phyloP scores from a whole-genome alignment of 2,113 vertebrate genomes.

The Megaceryle maxima region DNA sequence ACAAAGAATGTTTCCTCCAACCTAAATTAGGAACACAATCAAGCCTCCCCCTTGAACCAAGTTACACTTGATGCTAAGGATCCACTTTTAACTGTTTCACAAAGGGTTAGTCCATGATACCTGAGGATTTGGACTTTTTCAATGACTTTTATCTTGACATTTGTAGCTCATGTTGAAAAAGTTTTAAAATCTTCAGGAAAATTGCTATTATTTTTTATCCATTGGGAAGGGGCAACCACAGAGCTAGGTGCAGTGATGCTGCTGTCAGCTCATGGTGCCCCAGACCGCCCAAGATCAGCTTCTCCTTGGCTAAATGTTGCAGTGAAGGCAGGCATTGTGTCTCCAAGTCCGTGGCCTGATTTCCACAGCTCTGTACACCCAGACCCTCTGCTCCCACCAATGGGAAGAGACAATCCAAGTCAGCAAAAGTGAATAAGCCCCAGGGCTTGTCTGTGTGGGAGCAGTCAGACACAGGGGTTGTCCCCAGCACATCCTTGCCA shows the following conservation, averaged over 20 bases:
- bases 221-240: neutral
- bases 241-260: neutral
- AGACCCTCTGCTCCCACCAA: neutral
- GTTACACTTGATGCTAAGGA: neutral
- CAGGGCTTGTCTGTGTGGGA: neutral
- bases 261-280: neutral
- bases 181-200: neutral
- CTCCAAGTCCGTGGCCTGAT: neutral
- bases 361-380: neutral
- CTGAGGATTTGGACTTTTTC: neutral
- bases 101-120: neutral
- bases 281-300: neutral
- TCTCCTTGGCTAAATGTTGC: neutral
- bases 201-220: neutral
- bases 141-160: neutral
- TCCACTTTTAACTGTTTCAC: neutral
- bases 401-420: fast-evolving
- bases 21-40: neutral
- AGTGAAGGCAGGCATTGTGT: neutral
- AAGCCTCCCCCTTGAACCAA: neutral
- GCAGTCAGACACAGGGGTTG: neutral
- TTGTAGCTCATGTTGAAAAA: neutral
- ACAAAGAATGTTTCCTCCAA: neutral
- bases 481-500: fast-evolving
- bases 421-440: neutral